Percentiles rank a stretch among this genome's conserved stretches.
Conservation (phyloP, 2,113 vertebrate genomes). For the Amblyornis subalaris region DNA sequence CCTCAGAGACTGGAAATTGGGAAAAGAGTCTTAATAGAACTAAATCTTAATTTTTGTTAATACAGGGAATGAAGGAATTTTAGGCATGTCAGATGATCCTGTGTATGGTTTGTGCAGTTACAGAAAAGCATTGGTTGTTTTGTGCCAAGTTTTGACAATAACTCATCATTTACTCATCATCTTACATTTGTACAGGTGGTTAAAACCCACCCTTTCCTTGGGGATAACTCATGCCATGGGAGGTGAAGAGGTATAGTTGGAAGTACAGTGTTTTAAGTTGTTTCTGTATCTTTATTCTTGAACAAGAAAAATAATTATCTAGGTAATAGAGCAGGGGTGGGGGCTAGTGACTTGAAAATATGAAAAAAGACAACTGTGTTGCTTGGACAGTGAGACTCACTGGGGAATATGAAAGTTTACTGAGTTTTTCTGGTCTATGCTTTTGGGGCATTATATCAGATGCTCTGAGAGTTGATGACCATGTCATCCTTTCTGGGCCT, state of each 20-base stretch:
- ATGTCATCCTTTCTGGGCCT: background rate
- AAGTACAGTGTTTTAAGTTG: background rate
- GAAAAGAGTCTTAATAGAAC: background rate
- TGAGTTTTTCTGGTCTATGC: background rate
- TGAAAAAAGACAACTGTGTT: background rate
- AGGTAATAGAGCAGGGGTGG: background rate
- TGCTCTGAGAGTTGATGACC: background rate
- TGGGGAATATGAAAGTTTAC: background rate
- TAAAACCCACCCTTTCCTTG: background rate
- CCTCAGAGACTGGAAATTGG: background rate
- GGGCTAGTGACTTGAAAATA: background rate
- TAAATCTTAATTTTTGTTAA: background rate
- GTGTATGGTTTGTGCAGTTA: background rate
- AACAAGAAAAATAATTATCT: background rate
- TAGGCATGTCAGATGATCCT: background rate
- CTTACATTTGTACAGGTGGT: background rate
- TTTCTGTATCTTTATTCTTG: background rate
- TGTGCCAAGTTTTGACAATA: background rate
- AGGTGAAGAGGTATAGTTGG: background rate
- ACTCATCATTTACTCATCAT: background rate
- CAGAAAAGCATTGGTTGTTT: background rate
- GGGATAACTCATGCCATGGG: accelerated
- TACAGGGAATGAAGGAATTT: background rate
- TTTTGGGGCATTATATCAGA: background rate
- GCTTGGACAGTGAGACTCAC: background rate